phyloP scores from a whole-genome alignment of 2,888 invertebrate species.

The Hylaea fasciaria region DNA sequence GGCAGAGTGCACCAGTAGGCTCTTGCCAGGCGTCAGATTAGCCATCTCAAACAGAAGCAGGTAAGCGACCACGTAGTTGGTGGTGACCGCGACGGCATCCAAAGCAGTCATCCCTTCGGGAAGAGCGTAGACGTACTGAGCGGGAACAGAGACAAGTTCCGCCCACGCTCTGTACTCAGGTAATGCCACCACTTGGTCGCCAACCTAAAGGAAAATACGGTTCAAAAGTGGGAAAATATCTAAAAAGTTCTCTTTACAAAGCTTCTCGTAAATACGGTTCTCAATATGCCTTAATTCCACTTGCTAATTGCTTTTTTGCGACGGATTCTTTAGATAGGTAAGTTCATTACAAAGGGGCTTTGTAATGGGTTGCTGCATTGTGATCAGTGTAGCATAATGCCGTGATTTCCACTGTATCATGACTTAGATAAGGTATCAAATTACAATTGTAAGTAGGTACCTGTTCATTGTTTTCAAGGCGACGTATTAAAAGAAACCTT shows the following conservation, averaged over 20 bases:
- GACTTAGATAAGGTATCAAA: conserved; percentile 27
- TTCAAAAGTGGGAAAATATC: not conserved
- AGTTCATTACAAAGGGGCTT: conserved; percentile 17
- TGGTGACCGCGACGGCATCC: conserved; percentile 93
- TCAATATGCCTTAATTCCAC: conserved; percentile 10
- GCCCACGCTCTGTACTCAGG: conserved; percentile 95
- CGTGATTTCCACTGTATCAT: conserved; percentile 27
- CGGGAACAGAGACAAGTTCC: conserved; percentile 91
- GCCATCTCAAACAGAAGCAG: conserved; percentile 94
- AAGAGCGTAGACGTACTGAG: conserved; percentile 91
- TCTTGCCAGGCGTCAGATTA: conserved; percentile 90
- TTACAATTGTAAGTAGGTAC: conserved; percentile 16
- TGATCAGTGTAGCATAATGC: conserved; percentile 27
- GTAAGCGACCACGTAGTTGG: conserved; percentile 94
- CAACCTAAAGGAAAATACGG: conserved; percentile 81
- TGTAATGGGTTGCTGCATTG: conserved; percentile 25
- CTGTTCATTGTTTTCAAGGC: conserved; percentile 17
- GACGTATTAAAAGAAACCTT: conserved; percentile 20
- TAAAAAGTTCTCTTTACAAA: not conserved
- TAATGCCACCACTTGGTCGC: conserved; percentile 92
- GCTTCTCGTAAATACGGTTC: conserved; percentile 3
- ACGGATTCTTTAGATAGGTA: conserved; percentile 18
- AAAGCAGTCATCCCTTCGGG: conserved; percentile 90
- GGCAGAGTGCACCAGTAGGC: conserved; percentile 92
- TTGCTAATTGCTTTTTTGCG: conserved; percentile 26